Evolutionary conservation across 2,888 invertebrate species (phyloP).

Genomic region (Phengaris arion): DNA sequence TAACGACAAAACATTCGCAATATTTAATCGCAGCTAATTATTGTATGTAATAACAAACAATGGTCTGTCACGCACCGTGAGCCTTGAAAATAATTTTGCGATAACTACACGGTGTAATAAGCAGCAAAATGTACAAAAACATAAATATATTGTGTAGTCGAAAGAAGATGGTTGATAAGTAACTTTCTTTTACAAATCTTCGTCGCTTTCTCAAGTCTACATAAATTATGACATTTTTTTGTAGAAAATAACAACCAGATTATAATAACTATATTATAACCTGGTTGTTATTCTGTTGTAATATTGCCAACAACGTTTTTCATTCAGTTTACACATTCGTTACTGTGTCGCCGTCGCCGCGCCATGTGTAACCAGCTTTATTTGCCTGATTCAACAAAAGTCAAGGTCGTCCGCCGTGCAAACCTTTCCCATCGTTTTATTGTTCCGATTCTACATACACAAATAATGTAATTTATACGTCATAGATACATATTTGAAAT

Average conservation of each 20-base stretch:
- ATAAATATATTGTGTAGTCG: no score
- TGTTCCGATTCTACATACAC: neutral
- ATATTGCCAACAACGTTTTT: neutral
- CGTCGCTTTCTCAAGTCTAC: no score
- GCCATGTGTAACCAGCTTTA: neutral
- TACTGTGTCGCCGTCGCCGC: neutral
- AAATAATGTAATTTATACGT: neutral
- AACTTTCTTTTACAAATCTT: no score
- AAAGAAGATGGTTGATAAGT: no score
- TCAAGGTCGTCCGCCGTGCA: neutral
- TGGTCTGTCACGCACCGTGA: neutral
- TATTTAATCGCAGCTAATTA: neutral
- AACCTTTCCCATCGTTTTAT: slow-evolving; percentile 13
- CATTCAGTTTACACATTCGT: neutral
- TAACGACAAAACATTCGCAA: neutral
- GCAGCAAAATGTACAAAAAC: no score
- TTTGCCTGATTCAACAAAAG: neutral
- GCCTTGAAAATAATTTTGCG: neutral
- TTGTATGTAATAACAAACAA: slow-evolving; percentile 2
- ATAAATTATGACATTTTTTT: no score
- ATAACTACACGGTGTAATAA: no score
- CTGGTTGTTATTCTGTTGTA: no score
- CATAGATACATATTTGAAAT: neutral
- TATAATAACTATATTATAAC: no score
- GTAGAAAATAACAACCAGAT: no score